phyloP scores from a whole-genome alignment of 2,888 invertebrate species.

The Scaptomyza polygonia region DNA sequence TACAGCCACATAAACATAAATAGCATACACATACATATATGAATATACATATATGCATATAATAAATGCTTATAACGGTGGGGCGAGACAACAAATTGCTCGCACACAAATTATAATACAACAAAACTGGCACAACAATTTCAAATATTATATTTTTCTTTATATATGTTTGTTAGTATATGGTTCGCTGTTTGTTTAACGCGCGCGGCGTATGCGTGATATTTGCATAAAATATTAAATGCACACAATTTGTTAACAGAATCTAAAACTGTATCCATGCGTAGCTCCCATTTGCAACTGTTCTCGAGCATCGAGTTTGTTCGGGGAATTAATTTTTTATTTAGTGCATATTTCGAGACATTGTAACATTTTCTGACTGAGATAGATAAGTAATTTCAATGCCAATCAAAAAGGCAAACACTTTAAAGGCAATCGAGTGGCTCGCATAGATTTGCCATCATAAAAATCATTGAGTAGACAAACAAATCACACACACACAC shows the following conservation, averaged over 20 bases:
- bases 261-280: slow-evolving; percentile 32
- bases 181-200: slow-evolving; percentile 19
- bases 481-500: slow-evolving; percentile 21
- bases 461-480: slow-evolving; percentile 55
- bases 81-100: slow-evolving; percentile 43
- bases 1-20: slow-evolving; percentile 62
- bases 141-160: slow-evolving; percentile 3
- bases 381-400: slow-evolving; percentile 56
- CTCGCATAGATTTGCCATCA: slow-evolving; percentile 34
- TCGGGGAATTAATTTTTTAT: slow-evolving; percentile 11
- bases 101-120: slow-evolving; percentile 8
- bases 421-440: slow-evolving; percentile 31
- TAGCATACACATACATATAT: neutral
- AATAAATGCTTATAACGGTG: slow-evolving; percentile 50
- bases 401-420: slow-evolving; percentile 36
- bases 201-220: slow-evolving; percentile 67
- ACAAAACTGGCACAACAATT: slow-evolving; percentile 36
- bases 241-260: slow-evolving; percentile 4
- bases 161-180: too few relatives aligned
- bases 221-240: slow-evolving; percentile 34
- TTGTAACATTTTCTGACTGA: slow-evolving; percentile 57
- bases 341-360: slow-evolving; percentile 42
- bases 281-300: slow-evolving; percentile 57
- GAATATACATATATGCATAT: neutral
- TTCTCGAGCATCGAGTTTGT: slow-evolving; percentile 18